Base-by-base conservation (phyloP, 2,888 invertebrate species). In the Erynnis tages region DNA sequence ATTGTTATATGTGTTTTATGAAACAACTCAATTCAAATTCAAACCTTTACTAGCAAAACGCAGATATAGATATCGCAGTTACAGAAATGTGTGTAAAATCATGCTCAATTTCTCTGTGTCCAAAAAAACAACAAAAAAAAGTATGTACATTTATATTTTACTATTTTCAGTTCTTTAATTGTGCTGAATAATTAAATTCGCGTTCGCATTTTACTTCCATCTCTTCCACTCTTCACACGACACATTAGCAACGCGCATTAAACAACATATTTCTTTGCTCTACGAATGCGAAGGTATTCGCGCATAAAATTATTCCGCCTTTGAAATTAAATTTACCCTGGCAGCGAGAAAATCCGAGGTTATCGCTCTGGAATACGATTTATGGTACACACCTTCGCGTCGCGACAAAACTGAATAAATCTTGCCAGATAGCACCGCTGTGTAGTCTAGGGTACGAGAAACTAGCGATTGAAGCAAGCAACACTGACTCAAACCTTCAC, bases 391-490 rank as follows among this genome's bases (percentile, higher is more conserved):
- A 50, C 49, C 49, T 50, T 50, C 41, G 25, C 23, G 49, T 43
- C 49, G 49, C 41, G 49, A 50, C 49, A 50, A 50, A 50, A 50
- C 49, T 50, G 49, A 50, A 50, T 50, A 50, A 50, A 50, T 43
- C 41, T 50, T 34, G 17, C 23, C 25, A 43, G 41, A 50, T 50
- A 50, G 49, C 41, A 43, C 41, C 19, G 19, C 13, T 16, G 27
- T 17, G 27, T 49, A 32, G 49, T 7, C 1, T 7, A 32, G 32
- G 14, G 4, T 16, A 11, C 2, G 11, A 11, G 32, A 10, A 6
- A 16, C 1, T 2, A 19, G 16, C 48, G 34, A 17, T 35, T 35
- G 1, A 17, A 1, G n/a, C n/a, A n/a, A n/a, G n/a, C n/a, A n/a
- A n/a, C n/a, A n/a, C n/a, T n/a, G n/a, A n/a, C n/a, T n/a, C n/a